Base-by-base conservation (phyloP, 2,888 invertebrate species). In the Cremastobaeus sp. region DNA sequence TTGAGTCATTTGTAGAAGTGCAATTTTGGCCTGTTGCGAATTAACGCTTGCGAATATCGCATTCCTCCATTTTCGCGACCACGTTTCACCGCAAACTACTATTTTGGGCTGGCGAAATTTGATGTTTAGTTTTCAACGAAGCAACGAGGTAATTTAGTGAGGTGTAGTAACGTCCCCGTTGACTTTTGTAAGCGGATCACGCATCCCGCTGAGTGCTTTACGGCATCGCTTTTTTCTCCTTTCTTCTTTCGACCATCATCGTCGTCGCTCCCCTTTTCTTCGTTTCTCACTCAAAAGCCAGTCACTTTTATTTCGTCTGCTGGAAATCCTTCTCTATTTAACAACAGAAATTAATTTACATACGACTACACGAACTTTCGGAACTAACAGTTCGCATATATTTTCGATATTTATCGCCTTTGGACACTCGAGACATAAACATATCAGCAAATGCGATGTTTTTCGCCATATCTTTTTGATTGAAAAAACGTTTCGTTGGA, bases 201-300 rank as follows among this genome's bases (percentile, higher is more conserved):
- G 86, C 84, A 79, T 82, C 81, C 81, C 76, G 84, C 84, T 86
- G 86, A 86, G 86, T 86, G 86, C 85, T 86, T 86, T 86, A 86
- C 83, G 83, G 85, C 85, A 85, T 85, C 84, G 78, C 82, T 83
- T 84, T 85, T 83, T 85, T 66, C 62, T 59, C 57, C 68, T 69
- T 54, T 48, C 65, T 32, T 52, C 59, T 65, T 55, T 59, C 74
- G 50, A 50, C 57, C 66, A 48, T 68, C 70, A 59, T 65, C 60
- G 66, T 68, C 50, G 39, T 62, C 55, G 55, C 35, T 47, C 28
- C 45, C 52, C 50, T 28, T 65, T 76, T 48, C 60, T 34, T 71
- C 59, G 28, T 43, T 15, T 14, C 62, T 59, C 41, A 37, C 35
- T 59, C 66, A 52, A 59, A 57, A 59, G 35, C 45, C 28, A 39